Evolutionary conservation across 2,888 invertebrate genomes (phyloP).

Genomic region (Seira musarum): DNA sequence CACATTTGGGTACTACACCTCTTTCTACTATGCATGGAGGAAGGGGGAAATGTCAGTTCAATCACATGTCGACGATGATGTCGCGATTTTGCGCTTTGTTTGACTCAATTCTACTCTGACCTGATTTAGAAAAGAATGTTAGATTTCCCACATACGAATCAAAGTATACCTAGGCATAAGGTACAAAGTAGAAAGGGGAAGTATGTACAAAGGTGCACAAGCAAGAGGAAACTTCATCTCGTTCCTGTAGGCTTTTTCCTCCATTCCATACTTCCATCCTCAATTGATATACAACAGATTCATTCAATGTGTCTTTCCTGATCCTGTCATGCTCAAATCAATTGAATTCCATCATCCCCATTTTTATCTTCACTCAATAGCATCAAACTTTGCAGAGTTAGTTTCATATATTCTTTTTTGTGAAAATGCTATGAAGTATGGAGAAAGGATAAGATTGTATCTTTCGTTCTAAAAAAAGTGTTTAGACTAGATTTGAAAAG

Average conservation of each 20-base stretch:
- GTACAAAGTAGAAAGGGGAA: too few relatives aligned
- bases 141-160: conserved; percentile 33
- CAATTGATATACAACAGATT: too few relatives aligned
- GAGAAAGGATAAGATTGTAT: too few relatives aligned
- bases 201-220: too few relatives aligned
- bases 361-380: not conserved
- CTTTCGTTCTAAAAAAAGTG: too few relatives aligned
- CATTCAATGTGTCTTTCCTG: conserved; percentile 23
- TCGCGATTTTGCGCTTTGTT: not conserved
- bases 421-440: too few relatives aligned
- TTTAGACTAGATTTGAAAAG: too few relatives aligned
- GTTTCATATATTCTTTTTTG: too few relatives aligned
- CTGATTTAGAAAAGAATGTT: not conserved
- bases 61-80: not conserved
- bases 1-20: not conserved
- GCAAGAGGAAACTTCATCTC: not conserved
- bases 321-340: conserved; percentile 26
- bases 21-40: too few relatives aligned
- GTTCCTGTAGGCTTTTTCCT: conserved; percentile 34
- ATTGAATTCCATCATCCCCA: conserved; percentile 11
- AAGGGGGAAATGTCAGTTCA: not conserved
- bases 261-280: too few relatives aligned
- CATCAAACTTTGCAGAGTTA: too few relatives aligned
- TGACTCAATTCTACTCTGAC: not conserved
- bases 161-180: too few relatives aligned